Base-by-base conservation (phyloP, 2,888 invertebrate genomes). In the Escarpia spicata region DNA sequence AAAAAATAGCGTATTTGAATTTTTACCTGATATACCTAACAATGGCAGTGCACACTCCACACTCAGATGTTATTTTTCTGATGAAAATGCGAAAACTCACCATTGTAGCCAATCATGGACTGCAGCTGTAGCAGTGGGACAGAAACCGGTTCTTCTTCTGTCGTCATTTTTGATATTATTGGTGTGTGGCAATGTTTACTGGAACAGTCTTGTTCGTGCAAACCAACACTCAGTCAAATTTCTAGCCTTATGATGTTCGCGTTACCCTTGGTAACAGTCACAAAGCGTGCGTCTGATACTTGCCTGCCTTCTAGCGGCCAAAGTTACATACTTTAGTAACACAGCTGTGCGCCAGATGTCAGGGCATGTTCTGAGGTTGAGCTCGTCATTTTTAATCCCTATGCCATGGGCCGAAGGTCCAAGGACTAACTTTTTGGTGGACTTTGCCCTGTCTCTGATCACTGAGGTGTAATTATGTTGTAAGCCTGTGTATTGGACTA, bases 31-130 rank as follows among this genome's bases (percentile, higher is more conserved):
- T 37, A 37, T 37, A 37, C 37, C 37, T 37, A 37, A 37, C 37
- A 37, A 37, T 37, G 37, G 10, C 19, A 26, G 52, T 43, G 58
- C 26, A 31, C 37, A 37, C 45, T 75, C 52, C 52, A 52, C 52
- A 52, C 75, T 6, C 26, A 75, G 75, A 3, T n/a, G n/a, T 26
- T 75, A 10, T 19, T 75, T 75, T 26, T 75, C 75, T 19, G 26
- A 26, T 75, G n/a, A 26, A 75, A 75, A 75, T 75, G 26, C 26
- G 9, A 45, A 43, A 58, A 92, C 92, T 93, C 90, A 94, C 94
- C 94, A 91, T 92, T 92, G 58, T 93, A 94, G 91, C 94, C 94
- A 90, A 93, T 94, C 93, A 94, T 93, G 44, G 92, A 91, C 90
- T 93, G 92, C 92, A 94, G 91, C 90, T 93, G 92, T 58, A 94